Evolutionary conservation across 2,797 vertebrate species (phyloP), one percentile per base, ranked within the genome.

Genomic region (Pseudomugil gertrudae): DNA sequence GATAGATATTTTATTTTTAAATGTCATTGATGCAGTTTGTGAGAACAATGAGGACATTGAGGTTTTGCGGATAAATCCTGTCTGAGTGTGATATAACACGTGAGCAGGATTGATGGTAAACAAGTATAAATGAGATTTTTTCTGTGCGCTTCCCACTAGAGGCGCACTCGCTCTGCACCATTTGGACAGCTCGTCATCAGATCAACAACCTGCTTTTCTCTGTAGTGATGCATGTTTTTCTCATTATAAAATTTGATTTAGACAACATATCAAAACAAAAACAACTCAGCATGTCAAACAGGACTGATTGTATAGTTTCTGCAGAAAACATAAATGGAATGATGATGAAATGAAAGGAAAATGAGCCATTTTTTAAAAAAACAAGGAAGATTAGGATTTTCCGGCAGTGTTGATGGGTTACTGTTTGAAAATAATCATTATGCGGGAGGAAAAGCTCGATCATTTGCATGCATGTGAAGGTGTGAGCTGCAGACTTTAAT

Each of bases 41-140:
- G 19, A 32, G 19, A 58, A 27, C 24, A 65, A 24, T 1, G 4
- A 38, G 72, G 26, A 76, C 45, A 66, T 57, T 66, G 29, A 30
- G 47, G 26, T 32, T 7, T 5, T 17, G 30, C 7, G 26, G 7
- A 10, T 23, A 1, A 35, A 40, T 29, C 27, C 40, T 27, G 23
- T 65, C 0, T 63, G 53, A 60, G 26, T 66, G 62, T 63, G 77
- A 63, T 79, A 38, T 69, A 70, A 79, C 90, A 92, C 89, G 83
- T 91, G 90, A 91, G 76, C 52, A 54, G 71, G 67, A 79, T 50
- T 83, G 78, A 87, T 84, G 89, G 88, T 92, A 93, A 93, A 92
- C 90, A 93, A 90, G 84, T 81, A 54, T 58, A 43, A 80, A 76
- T 48, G 38, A 33, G 29, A 50, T 54, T 59, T 63, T 36, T 45